phyloP scores from a whole-genome alignment of 2,888 invertebrate genomes.

The Physocephala rufipes region DNA sequence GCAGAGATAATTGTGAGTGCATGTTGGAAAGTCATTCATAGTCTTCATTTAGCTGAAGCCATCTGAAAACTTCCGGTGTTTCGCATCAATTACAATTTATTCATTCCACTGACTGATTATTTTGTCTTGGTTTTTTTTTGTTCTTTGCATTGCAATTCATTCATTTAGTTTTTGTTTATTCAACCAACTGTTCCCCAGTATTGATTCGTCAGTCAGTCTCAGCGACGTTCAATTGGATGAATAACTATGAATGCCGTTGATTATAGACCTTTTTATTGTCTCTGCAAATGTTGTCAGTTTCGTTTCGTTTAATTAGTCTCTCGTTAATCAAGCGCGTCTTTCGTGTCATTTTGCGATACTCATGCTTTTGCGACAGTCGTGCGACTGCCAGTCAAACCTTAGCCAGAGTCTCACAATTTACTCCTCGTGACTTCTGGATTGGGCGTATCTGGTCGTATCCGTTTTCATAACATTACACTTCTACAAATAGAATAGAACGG shows the following conservation, averaged over 20 bases:
- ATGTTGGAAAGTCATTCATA: background rate
- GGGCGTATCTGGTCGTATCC: no score
- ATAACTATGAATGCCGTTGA: constrained; percentile 1
- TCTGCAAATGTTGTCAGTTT: background rate
- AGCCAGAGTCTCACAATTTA: no score
- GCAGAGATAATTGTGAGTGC: no score
- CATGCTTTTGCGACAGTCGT: background rate
- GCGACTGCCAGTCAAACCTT: no score
- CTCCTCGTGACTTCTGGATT: background rate
- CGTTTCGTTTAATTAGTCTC: background rate
- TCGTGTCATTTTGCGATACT: background rate
- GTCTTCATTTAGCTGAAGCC: constrained; percentile 47
- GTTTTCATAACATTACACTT: no score
- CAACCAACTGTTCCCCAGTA: background rate
- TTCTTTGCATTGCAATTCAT: constrained; percentile 4
- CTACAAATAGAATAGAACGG: background rate
- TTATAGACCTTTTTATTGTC: constrained; percentile 11
- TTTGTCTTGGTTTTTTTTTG: no score
- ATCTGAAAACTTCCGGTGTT: constrained; percentile 59
- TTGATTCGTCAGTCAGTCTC: constrained; percentile 7
- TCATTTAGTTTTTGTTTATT: constrained; percentile 24
- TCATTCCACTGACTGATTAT: constrained; percentile 7
- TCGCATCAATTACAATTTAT: constrained; percentile 34
- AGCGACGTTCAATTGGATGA: background rate
- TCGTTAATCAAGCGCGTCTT: constrained; percentile 4